phyloP scores from a whole-genome alignment of 2,113 vertebrate genomes.

The Nibea coibor region DNA sequence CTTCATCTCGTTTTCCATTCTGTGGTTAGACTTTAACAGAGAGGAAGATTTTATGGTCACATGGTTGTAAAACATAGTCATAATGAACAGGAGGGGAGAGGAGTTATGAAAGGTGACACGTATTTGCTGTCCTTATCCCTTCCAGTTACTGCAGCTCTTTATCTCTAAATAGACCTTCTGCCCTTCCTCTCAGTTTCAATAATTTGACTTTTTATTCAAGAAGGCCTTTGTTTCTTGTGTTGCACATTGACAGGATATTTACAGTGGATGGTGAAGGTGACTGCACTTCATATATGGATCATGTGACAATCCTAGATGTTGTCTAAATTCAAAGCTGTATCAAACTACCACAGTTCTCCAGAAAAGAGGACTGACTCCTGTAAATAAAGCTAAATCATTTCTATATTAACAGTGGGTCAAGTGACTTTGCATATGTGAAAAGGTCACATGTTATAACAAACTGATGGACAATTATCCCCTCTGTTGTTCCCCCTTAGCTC shows the following conservation, averaged over 20 bases:
- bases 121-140: neutral
- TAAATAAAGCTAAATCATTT: too few relatives aligned
- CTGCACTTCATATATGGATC: neutral
- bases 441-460: too few relatives aligned
- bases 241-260: neutral
- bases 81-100: neutral
- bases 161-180: neutral
- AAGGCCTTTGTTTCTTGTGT: neutral
- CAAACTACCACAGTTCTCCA: neutral
- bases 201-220: neutral
- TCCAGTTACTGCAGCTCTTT: neutral
- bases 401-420: too few relatives aligned
- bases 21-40: constrained; percentile 54
- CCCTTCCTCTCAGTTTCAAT: neutral
- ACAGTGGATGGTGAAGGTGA: neutral
- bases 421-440: too few relatives aligned
- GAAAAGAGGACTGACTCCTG: neutral
- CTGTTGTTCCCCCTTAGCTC: too few relatives aligned
- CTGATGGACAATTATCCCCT: too few relatives aligned
- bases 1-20: constrained; percentile 16
- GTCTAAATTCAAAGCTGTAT: neutral
- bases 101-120: constrained; percentile 10
- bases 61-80: constrained; percentile 30
- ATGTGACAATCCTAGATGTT: neutral
- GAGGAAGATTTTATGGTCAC: constrained; percentile 24